phyloP scores from a whole-genome alignment of 2,888 invertebrate genomes.

The Penaeus monodon region DNA sequence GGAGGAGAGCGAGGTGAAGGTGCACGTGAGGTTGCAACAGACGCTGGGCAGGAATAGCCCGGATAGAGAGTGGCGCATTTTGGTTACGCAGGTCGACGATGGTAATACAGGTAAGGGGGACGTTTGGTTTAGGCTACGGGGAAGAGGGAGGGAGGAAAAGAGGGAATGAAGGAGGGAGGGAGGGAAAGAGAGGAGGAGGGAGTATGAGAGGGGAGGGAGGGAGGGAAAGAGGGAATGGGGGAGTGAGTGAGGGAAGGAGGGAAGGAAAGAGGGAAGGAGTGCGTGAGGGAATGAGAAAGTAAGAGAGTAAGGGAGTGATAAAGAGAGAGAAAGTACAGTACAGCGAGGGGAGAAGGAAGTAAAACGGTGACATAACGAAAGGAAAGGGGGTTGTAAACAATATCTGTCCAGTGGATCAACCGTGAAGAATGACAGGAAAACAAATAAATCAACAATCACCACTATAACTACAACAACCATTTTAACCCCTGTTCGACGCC shows the following conservation, averaged over 20 bases:
- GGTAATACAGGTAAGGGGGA: conserved; percentile 28
- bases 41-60: not conserved
- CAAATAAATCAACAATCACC: too few species aligned
- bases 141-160: not conserved
- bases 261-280: not conserved
- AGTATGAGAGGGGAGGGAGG: conserved; percentile 24
- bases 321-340: too few species aligned
- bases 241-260: not conserved
- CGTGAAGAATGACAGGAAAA: too few species aligned
- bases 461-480: too few species aligned
- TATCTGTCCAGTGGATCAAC: too few species aligned
- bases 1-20: conserved; percentile 34
- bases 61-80: conserved; percentile 47
- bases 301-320: too few species aligned
- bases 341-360: too few species aligned
- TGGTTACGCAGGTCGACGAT: conserved; percentile 41
- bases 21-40: conserved; percentile 22
- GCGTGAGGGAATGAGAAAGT: not conserved
- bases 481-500: too few species aligned
- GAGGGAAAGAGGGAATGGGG: too few species aligned
- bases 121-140: too few species aligned
- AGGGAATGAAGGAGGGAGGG: not conserved
- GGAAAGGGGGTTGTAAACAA: too few species aligned
- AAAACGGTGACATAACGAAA: too few species aligned
- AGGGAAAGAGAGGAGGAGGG: not conserved